Evolutionary conservation across 2,888 invertebrate species (phyloP).

Genomic region (Lasioglossum villosulum): DNA sequence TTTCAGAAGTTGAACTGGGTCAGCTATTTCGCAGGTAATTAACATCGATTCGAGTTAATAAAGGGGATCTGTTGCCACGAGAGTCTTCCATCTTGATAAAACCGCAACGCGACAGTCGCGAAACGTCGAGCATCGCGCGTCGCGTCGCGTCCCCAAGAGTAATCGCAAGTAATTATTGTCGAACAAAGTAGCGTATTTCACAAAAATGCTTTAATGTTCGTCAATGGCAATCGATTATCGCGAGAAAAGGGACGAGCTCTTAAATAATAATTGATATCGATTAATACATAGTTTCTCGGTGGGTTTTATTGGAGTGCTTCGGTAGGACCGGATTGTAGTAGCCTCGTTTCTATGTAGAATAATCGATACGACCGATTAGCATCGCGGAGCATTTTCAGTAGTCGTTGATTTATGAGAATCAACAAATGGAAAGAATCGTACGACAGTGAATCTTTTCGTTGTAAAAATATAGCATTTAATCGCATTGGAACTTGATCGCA

Average conservation of each 20-base stretch:
- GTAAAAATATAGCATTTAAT: background rate
- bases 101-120: background rate
- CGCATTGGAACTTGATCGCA: background rate
- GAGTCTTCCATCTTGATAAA: background rate
- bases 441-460: background rate
- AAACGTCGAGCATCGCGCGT: no score
- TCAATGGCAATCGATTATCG: background rate
- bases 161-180: background rate
- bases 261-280: slow-evolving; percentile 32
- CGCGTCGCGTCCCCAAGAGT: background rate
- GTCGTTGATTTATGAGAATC: no score
- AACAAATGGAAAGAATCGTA: background rate
- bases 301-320: slow-evolving; percentile 36
- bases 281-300: slow-evolving; percentile 26
- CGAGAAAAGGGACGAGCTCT: background rate
- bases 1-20: background rate
- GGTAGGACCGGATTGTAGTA: slow-evolving; percentile 32
- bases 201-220: background rate
- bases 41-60: background rate
- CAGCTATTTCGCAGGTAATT: background rate
- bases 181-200: background rate
- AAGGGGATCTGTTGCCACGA: background rate
- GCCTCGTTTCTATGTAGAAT: slow-evolving; percentile 38
- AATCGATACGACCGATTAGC: slow-evolving; percentile 56
- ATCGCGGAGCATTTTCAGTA: slow-evolving; percentile 13